Conservation (phyloP, 2,888 invertebrate species). For the Andrena flavipes region DNA sequence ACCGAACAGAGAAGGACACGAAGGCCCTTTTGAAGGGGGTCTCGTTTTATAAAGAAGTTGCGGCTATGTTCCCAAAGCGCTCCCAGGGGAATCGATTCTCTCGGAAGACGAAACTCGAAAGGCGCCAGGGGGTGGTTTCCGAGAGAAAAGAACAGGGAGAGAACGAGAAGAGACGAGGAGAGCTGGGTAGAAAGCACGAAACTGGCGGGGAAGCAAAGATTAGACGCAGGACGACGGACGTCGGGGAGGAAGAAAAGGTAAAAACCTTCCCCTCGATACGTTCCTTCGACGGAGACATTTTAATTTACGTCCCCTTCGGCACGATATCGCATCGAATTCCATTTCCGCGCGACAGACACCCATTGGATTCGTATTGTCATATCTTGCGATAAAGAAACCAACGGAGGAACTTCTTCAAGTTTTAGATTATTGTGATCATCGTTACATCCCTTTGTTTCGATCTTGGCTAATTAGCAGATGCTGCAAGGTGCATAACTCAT, state of each 20-base stretch:
- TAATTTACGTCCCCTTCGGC: constrained; percentile 78
- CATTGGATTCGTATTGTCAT: constrained; percentile 67
- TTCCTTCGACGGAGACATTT: constrained; percentile 75
- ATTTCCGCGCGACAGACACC: constrained; percentile 59
- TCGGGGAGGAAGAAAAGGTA: constrained; percentile 45
- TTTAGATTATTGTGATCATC: constrained; percentile 32
- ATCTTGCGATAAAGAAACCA: constrained; percentile 40
- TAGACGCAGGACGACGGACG: constrained; percentile 49
- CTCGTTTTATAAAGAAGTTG: constrained; percentile 49
- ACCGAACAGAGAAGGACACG: constrained; percentile 1
- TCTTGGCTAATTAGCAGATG: constrained; percentile 24
- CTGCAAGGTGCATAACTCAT: neutral
- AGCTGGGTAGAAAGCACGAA: constrained; percentile 25
- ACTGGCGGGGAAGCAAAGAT: constrained; percentile 53
- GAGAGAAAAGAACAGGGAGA: constrained; percentile 19
- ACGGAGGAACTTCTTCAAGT: neutral
- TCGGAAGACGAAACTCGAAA: constrained; percentile 44
- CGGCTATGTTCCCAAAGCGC: constrained; percentile 67
- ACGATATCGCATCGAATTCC: constrained; percentile 75
- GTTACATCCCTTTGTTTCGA: neutral
- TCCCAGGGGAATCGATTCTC: constrained; percentile 74
- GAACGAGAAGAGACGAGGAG: constrained; percentile 15
- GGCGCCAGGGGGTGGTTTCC: constrained; percentile 9
- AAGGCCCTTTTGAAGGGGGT: constrained; percentile 12
- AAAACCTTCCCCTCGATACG: constrained; percentile 61